Evolutionary conservation across 2,113 vertebrate genomes (phyloP), one percentile per base, ranked within the genome.

Genomic region (Rana temporaria): DNA sequence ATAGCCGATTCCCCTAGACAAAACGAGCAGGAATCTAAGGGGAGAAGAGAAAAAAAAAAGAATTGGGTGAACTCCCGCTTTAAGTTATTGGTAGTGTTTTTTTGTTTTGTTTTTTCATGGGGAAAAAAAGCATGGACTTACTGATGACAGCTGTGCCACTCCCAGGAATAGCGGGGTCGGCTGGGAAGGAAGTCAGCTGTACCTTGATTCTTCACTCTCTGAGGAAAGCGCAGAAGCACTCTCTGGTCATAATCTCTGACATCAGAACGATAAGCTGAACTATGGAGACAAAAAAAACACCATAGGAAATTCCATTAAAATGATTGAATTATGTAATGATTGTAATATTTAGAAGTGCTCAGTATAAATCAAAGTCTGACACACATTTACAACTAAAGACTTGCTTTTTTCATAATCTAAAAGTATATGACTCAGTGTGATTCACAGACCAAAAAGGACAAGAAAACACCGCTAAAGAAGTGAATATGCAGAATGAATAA

Each of bases 101-200:
- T 30, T 30, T 30, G 3, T 30, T 30, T 30, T n/a, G n/a, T n/a
- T n/a, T n/a, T n/a, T n/a, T n/a, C n/a, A n/a, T n/a, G 3, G 3
- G 26, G 1, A 30, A 67, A 34, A 32, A 18, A 15, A 59, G 14
- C 16, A 24, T 16, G 18, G 57, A 97, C 96, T 92, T 91, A 99
- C 98, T 96, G 95, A 79, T 99, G 98, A 90, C 98, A 99, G 87
- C 95, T 97, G 93, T 99, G 98, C 98, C 98, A 99, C 87, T 99
- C 96, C 98, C 98, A 99, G 73, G 96, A 92, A 16, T 99, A 97
- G 84, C 96, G 93, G 17, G 98, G 97, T 87, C 94, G 93, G 82
- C 94, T 98, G 86, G 98, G 97, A 81, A 99, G 91, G 86, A 99
- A 99, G 89, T 99, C 98, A 0, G 96, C 94, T 0, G 96, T 98